Percentiles rank a stretch among this genome's conserved stretches.
These are phyloP conservation scores for Chaetorhynchus papuensis DNA, from an alignment of 2,113 vertebrate genomes.

Conservation along the genomic window DNA sequence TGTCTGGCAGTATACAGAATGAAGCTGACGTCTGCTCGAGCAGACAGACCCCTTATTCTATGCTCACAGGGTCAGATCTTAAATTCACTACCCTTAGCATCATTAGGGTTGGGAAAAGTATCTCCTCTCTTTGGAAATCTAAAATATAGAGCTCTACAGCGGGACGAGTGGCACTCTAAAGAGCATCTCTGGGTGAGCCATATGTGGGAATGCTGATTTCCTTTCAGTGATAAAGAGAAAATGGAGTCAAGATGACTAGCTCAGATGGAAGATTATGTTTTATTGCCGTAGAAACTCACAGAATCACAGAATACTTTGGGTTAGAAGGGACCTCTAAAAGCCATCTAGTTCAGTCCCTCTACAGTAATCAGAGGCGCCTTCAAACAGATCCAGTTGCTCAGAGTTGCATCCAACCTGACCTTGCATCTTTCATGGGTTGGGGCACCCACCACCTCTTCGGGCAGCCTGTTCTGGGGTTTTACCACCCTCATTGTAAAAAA, in stretches of 20 bases:
- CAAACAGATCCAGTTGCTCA: not conserved
- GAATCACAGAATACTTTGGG: not conserved
- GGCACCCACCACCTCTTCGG: not conserved
- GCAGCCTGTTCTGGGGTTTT: not conserved
- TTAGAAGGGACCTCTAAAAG: not conserved
- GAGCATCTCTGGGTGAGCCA: not conserved
- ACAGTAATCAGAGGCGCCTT: not conserved
- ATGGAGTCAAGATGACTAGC: not conserved
- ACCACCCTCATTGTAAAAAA: not conserved
- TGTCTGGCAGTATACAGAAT: not conserved
- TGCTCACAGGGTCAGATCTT: not conserved
- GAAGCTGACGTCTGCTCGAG: not conserved
- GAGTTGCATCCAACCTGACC: not conserved
- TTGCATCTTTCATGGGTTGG: not conserved
- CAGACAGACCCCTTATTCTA: not conserved
- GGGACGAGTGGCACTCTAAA: not conserved
- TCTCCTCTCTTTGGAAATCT: not conserved
- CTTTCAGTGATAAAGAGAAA: not conserved
- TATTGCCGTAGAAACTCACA: not conserved
- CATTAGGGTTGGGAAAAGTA: not conserved
- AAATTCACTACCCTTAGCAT: not conserved
- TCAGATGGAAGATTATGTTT: not conserved
- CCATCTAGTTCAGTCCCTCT: not conserved
- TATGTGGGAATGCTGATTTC: not conserved
- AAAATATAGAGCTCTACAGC: not conserved